These are phyloP conservation scores for Lithophane leautieri DNA, from an alignment of 2,888 invertebrate genomes.

Conservation along the genomic window DNA sequence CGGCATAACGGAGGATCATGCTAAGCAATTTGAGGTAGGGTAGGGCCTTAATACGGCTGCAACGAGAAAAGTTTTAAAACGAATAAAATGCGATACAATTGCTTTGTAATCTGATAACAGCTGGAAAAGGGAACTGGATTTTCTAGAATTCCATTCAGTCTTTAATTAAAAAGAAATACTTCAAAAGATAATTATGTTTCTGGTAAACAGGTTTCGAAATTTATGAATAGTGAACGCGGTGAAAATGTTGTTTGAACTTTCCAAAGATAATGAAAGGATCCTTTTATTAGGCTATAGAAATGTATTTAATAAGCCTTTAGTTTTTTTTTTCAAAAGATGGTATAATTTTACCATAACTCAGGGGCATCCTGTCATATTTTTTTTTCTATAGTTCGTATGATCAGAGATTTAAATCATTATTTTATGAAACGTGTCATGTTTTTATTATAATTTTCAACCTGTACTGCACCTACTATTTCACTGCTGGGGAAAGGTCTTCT, in stretches of 20 bases:
- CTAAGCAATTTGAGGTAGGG: too few relatives aligned
- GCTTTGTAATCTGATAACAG: slow-evolving; percentile 37
- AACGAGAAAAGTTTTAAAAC: slow-evolving; percentile 46
- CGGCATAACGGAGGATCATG: too few relatives aligned
- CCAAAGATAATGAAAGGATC: slow-evolving; percentile 49
- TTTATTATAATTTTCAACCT: background rate
- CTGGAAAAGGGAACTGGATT: slow-evolving; percentile 24
- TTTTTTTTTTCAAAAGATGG: slow-evolving; percentile 10
- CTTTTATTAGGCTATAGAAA: slow-evolving; percentile 20
- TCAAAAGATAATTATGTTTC: slow-evolving; percentile 31
- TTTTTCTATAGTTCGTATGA: background rate
- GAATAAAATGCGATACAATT: slow-evolving; percentile 44
- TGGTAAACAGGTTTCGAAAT: background rate
- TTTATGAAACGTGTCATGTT: background rate
- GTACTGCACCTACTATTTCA: background rate
- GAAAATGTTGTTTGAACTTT: slow-evolving; percentile 33
- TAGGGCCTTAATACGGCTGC: slow-evolving; percentile 7
- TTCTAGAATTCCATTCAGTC: slow-evolving; percentile 12
- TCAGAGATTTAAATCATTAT: background rate
- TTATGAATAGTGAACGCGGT: slow-evolving; percentile 9
- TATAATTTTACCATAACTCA: slow-evolving; percentile 24
- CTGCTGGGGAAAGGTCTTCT: background rate
- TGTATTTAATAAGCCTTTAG: slow-evolving; percentile 22
- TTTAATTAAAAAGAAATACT: slow-evolving; percentile 41
- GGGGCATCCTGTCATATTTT: too few relatives aligned